A percentile compares a stretch with the other conserved stretches of the same genome.
Conservation (phyloP, 2,888 invertebrate genomes). For the Nemotelus pantherinus region DNA sequence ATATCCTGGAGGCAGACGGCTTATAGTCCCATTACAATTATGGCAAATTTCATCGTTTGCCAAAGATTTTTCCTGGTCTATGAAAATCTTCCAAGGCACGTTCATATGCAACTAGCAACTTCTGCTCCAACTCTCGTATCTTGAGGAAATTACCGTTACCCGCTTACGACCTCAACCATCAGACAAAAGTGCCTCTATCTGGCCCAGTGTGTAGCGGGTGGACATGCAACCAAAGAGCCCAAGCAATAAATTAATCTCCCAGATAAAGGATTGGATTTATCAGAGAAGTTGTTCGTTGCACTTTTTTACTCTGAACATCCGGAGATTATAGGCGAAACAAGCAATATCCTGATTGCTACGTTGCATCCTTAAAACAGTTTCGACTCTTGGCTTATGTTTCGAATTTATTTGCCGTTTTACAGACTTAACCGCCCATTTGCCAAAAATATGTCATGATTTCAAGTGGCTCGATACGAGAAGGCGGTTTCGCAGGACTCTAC, state of each 20-base stretch:
- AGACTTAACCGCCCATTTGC: conserved; percentile 7
- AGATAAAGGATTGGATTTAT: conserved; percentile 43
- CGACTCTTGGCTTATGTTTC: conserved; percentile 39
- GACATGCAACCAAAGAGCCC: conserved; percentile 20
- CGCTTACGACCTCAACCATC: conserved; percentile 4
- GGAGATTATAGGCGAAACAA: conserved; percentile 19
- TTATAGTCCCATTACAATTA: conserved; percentile 31
- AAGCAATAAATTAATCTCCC: conserved; percentile 38
- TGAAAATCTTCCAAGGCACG: conserved; percentile 38
- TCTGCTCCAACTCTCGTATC: neutral
- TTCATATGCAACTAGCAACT: no score
- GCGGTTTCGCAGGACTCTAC: no score
- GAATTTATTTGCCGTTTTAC: conserved; percentile 35
- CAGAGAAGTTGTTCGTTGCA: conserved; percentile 12
- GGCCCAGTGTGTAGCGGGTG: conserved; percentile 33
- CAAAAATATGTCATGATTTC: conserved; percentile 34
- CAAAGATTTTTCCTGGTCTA: conserved; percentile 33
- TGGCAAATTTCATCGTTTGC: conserved; percentile 31
- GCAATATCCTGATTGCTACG: conserved; percentile 25
- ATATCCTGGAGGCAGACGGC: conserved; percentile 3
- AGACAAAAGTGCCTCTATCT: conserved; percentile 28
- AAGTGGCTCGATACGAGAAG: neutral
- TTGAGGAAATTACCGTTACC: conserved; percentile 34
- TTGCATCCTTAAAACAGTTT: conserved; percentile 5
- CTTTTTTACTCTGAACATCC: neutral